Base-by-base conservation (phyloP, 2,888 invertebrate species). In the Nemapogon koenigi region DNA sequence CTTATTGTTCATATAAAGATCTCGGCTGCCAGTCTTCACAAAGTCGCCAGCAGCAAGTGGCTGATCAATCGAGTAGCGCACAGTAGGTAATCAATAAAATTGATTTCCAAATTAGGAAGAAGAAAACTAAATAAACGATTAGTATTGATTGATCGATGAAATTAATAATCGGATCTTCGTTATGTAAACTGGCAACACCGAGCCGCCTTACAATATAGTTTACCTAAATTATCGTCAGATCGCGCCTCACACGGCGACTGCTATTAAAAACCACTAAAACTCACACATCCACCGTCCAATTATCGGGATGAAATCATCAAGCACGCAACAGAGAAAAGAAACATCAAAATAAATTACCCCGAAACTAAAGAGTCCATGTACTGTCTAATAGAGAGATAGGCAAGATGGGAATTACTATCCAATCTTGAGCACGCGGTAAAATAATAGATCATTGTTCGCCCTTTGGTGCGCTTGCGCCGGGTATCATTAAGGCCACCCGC, bases 371-470 rank as follows among this genome's bases (percentile, higher is more conserved):
- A 13, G 31, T 22, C n/a, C 6, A 26, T 35, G 35, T 40, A 40
- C 43, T 41, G 38, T 39, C 29, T 43, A 49, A 49, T 49, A 46
- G 43, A 49, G 47, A 48, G 40, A 35, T 43, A 40, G 40, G 29
- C 36, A 35, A 35, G 16, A 15, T 42, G 43, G 41, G 47, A 50
- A 51, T 51, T 49, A 48, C 50, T 48, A 49, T 53, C 49, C 54
- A 53, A 58, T 57, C 49, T 47, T 42, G 51, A 48, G 50, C 51
- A 55, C 49, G 51, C 50, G 46, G 51, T 38, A 52, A 59, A 58
- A 65, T 63, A 64, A 69, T 66, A 64, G 63, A 62, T 62, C 63
- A 65, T 67, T 70, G 69, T 68, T 64, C 54, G 50, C 44, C 38
- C 22, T 25, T 38, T 39, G 33, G 19, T 19, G 33, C 33, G 33